Evolutionary conservation across 2,797 vertebrate genomes (phyloP), one percentile per base, ranked within the genome.

Genomic region (Myotis vivesi): DNA sequence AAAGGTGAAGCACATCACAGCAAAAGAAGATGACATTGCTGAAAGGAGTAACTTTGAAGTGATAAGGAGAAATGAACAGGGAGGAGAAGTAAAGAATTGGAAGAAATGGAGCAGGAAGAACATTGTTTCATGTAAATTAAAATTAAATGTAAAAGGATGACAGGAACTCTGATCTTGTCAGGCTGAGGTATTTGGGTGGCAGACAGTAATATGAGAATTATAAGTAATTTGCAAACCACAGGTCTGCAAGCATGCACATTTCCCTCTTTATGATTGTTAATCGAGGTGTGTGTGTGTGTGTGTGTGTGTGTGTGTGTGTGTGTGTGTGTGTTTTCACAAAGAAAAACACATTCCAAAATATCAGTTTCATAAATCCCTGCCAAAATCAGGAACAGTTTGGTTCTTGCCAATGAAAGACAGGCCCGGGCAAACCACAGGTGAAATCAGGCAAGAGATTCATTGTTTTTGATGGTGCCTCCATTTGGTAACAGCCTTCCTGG

Each of bases 111-210:
- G 97, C 97, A 97, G 92, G 96, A 96, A 98, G 95, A 97, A 97
- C 97, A 97, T 98, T 97, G 98, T 98, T 98, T 97, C 96, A 17
- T 96, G 92, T 97, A 98, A 98, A 98, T 98, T 98, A 97, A 97
- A 98, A 98, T 98, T 97, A 98, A 98, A 98, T 97, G 96, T 96
- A 97, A 97, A 98, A 97, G 87, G 93, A 98, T 98, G 96, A 96
- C 96, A 96, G 94, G 79, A 80, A 68, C 59, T 98, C 87, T 98
- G 95, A 97, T 98, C 97, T 97, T 97, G 96, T 97, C 97, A 95
- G 87, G 68, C 86, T 92, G 82, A 97, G 94, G 62, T 93, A 97
- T 97, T 97, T 96, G 96, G 82, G 93, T 96, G 91, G 64, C 92
- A 95, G 96, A 92, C 59, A 71, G 80, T 94, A 98, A 96, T 92